Evolutionary conservation across 2,888 invertebrate genomes (phyloP).

Genomic region (Campoplex nolae): DNA sequence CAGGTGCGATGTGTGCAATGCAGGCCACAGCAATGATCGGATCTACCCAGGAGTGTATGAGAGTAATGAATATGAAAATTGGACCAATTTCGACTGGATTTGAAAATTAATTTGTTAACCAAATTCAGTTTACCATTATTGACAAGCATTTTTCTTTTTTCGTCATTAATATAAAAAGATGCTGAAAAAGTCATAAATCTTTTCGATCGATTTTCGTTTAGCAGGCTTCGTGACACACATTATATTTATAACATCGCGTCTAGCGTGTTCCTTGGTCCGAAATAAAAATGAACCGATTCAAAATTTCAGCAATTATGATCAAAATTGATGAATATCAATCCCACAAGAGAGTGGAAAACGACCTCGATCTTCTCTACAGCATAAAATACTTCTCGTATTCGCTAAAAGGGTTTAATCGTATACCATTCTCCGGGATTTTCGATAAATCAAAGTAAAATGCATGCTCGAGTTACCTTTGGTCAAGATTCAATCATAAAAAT

Average conservation of each 20-base stretch:
- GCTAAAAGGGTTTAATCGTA: too few species aligned
- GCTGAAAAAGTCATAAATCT: background rate
- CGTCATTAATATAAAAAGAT: background rate
- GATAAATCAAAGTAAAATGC: too few species aligned
- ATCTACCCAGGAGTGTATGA: background rate
- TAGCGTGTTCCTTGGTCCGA: background rate
- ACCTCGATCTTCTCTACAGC: too few species aligned
- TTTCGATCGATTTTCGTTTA: background rate
- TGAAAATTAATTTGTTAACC: background rate
- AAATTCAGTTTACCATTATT: background rate
- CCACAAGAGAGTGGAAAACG: too few species aligned
- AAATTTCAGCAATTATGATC: background rate
- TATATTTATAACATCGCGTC: background rate
- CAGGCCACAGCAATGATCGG: slow-evolving; percentile 43
- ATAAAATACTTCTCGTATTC: too few species aligned
- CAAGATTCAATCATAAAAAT: too few species aligned
- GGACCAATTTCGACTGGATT: background rate
- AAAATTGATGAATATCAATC: too few species aligned
- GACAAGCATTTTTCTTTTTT: background rate
- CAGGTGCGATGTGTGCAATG: slow-evolving; percentile 65
- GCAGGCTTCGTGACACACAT: background rate
- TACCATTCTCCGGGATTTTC: too few species aligned
- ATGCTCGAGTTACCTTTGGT: too few species aligned
- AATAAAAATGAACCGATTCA: background rate
- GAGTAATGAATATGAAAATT: slow-evolving; percentile 26